Percentiles rank a stretch among this genome's conserved stretches.
Evolutionary conservation across 2,113 vertebrate genomes (phyloP).

Genomic region (Setophaga coronata): DNA sequence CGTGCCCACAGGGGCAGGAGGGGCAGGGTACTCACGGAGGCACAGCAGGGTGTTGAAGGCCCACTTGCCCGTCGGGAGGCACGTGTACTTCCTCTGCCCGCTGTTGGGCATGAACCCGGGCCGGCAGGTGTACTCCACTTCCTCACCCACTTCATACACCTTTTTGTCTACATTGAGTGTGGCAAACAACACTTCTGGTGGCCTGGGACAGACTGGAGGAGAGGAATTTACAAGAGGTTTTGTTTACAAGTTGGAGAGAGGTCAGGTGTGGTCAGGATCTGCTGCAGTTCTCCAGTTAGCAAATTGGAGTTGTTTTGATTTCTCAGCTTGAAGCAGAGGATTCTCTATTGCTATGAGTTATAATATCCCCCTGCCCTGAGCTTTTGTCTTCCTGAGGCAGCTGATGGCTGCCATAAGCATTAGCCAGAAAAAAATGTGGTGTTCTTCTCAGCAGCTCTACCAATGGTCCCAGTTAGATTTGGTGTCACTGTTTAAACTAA

Average conservation of each 20-base stretch:
- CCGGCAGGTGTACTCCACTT: conserved; percentile 73
- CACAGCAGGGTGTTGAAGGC: conserved; percentile 75
- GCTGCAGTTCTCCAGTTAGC: neutral
- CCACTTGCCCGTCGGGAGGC: conserved; percentile 77
- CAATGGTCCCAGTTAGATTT: neutral
- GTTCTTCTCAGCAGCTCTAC: neutral
- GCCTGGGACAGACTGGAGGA: conserved; percentile 79
- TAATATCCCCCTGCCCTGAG: neutral
- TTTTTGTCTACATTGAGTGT: conserved; percentile 53
- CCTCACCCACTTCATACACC: conserved; percentile 73
- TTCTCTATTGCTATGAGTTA: rapidly evolving
- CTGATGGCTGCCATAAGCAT: neutral
- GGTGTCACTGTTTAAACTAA: neutral
- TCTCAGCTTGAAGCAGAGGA: neutral
- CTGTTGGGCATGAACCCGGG: conserved; percentile 69
- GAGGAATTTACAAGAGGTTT: neutral
- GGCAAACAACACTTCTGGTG: conserved; percentile 67
- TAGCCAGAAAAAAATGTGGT: neutral
- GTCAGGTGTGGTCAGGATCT: neutral
- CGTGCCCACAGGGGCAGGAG: neutral
- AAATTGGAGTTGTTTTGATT: neutral
- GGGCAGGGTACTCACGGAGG: conserved; percentile 73
- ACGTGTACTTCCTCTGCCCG: conserved; percentile 74
- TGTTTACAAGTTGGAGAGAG: neutral
- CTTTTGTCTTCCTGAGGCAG: neutral